A percentile compares a stretch with the other conserved stretches of the same genome.
These are phyloP conservation scores for Chrysocyon brachyurus DNA, from an alignment of 2,797 vertebrate species.

Conservation along the genomic window DNA sequence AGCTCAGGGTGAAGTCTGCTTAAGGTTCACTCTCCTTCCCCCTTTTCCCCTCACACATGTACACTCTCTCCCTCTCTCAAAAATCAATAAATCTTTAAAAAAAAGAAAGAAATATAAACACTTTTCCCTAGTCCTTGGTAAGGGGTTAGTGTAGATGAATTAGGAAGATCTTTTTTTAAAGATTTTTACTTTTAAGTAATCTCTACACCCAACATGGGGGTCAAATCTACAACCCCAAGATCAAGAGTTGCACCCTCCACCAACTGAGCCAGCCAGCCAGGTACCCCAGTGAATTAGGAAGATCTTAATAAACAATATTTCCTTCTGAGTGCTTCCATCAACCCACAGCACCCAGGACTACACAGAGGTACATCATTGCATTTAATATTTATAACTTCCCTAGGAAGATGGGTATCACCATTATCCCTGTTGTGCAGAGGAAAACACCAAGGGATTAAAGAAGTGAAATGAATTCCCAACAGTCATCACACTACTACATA, in stretches of 20 bases:
- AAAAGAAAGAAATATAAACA: background rate
- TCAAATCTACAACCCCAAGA: background rate
- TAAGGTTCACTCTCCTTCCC: too few species aligned
- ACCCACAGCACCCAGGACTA: background rate
- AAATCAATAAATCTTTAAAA: too few species aligned
- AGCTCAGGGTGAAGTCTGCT: too few species aligned
- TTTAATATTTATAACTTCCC: too few species aligned
- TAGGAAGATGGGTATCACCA: background rate
- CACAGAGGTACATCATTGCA: background rate
- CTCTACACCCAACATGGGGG: background rate
- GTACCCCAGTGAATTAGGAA: background rate
- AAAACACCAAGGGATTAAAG: background rate
- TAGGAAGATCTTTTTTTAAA: background rate
- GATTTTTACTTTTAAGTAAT: background rate
- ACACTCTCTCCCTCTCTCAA: too few species aligned
- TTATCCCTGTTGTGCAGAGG: background rate
- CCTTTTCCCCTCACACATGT: too few species aligned
- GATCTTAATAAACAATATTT: background rate
- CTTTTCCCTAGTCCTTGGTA: background rate
- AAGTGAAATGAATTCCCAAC: background rate
- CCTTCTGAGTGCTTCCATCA: background rate
- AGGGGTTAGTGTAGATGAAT: background rate
- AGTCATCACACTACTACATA: rapidly evolving
- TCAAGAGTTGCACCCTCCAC: background rate
- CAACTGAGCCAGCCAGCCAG: background rate